These are phyloP conservation scores for Ericerus pela DNA, from an alignment of 1,140 invertebrate species.

Conservation along the genomic window DNA sequence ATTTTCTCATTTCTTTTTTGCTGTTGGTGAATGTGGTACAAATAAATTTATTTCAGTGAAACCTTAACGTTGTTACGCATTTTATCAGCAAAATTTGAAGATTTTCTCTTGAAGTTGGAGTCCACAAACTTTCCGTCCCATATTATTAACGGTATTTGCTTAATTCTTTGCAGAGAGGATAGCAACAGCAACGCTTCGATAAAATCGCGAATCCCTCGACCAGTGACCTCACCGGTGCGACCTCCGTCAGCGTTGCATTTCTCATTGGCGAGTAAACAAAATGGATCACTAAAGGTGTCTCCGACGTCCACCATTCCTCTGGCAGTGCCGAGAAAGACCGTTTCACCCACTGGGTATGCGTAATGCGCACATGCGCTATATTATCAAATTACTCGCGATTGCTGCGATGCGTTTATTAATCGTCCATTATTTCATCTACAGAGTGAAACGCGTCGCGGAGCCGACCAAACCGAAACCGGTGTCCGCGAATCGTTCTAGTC, in stretches of 20 bases:
- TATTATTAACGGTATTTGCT: no score
- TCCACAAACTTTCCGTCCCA: no score
- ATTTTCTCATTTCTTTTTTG: no score
- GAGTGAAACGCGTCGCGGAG: background rate
- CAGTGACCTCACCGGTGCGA: slow-evolving; percentile 41
- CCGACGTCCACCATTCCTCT: slow-evolving; percentile 28
- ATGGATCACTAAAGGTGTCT: slow-evolving; percentile 31
- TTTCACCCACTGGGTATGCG: slow-evolving; percentile 24
- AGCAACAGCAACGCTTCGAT: background rate
- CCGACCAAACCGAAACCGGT: background rate
- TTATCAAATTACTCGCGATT: background rate
- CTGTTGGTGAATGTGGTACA: no score
- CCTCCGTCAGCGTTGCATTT: slow-evolving; percentile 21
- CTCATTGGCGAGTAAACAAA: background rate
- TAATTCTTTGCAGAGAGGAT: slow-evolving; percentile 2
- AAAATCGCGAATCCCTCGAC: slow-evolving; percentile 50
- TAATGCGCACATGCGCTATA: slow-evolving; percentile 22
- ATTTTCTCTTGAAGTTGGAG: no score
- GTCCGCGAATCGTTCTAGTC: slow-evolving; percentile 30
- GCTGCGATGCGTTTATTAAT: background rate
- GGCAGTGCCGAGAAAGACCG: slow-evolving; percentile 14
- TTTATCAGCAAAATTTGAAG: no score
- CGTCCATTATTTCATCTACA: no score
- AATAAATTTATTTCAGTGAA: no score
- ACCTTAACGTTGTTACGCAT: no score